Evolutionary conservation across 2,113 vertebrate species (phyloP), one percentile per base, ranked within the genome.

Genomic region (Cryptoleucopteryx plumbea): DNA sequence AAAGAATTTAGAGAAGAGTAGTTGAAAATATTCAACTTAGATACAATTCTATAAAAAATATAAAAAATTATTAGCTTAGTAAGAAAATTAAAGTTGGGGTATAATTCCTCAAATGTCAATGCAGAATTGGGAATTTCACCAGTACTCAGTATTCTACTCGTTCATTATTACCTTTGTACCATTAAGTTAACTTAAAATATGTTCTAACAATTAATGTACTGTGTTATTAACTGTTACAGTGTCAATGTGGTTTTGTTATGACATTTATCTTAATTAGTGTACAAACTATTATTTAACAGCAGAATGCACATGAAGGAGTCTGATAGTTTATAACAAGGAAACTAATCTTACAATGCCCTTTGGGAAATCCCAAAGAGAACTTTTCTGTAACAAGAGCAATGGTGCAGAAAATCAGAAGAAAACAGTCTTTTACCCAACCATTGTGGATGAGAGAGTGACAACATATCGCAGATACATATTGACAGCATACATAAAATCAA

Each of bases 201-300:
- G 9, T 82, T 89, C 56, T 77, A 94, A 82, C 59, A 91, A 36
- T 47, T 90, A 91, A 95, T 50, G 22, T 48, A 82, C 47, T 83
- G 48, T 63, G 38, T 81, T 91, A 90, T 88, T 94, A 96, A 93
- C 45, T 84, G 52, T 80, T 96, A 80, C 11, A 56, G 43, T 73
- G 43, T 93, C 84, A 85, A 23, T 45, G 67, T 34, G 21, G 2
- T 90, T 95, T 84, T 92, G 65, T 88, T 63, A 77, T 11, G 34
- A 84, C 53, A 92, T 93, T 93, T 94, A 93, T 97, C 95, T 97
- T 90, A 96, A 96, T 97, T 87, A 91, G 45, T 5, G 43, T 63
- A 91, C 62, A 59, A 84, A 66, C 59, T 90, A 89, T 52, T 88
- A 95, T 97, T 97, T 92, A 95, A 90, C 78, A 95, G 72, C n/a